These are phyloP conservation scores for Lomographa bimaculata DNA, from an alignment of 2,888 invertebrate species.

Conservation along the genomic window DNA sequence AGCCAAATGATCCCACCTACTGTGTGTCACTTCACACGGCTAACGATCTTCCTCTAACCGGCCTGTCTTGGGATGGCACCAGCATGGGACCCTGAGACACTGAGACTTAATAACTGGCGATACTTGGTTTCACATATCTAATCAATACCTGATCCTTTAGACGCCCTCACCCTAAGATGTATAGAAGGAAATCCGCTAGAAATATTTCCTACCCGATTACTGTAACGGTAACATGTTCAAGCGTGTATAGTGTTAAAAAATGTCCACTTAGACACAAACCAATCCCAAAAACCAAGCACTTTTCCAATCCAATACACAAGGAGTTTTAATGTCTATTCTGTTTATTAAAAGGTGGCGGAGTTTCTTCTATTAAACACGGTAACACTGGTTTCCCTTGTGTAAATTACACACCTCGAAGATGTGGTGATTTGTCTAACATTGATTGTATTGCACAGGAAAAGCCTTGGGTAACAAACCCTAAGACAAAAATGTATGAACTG, in stretches of 20 bases:
- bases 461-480: neutral
- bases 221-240: constrained; percentile 27
- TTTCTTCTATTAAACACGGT: constrained; percentile 73
- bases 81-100: constrained; percentile 76
- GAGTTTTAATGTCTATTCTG: constrained; percentile 58
- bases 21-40: constrained; percentile 79
- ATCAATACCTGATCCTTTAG: constrained; percentile 53
- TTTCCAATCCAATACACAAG: constrained; percentile 56
- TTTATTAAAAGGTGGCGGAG: constrained; percentile 79
- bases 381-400: constrained; percentile 64
- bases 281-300: constrained; percentile 46
- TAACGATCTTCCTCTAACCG: constrained; percentile 83
- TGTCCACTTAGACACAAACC: constrained; percentile 16
- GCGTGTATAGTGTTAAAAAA: constrained; percentile 16
- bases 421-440: constrained; percentile 68
- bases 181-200: constrained; percentile 29
- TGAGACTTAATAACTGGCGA: constrained; percentile 65
- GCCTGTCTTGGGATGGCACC: constrained; percentile 78
- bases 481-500: no score
- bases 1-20: constrained; percentile 73
- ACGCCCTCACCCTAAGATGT: constrained; percentile 45
- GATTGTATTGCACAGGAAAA: constrained; percentile 21
- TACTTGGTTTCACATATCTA: constrained; percentile 66
- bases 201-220: constrained; percentile 24
- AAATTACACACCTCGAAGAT: constrained; percentile 55